phyloP scores from a whole-genome alignment of 2,797 vertebrate species.

The Ataeniobius toweri region DNA sequence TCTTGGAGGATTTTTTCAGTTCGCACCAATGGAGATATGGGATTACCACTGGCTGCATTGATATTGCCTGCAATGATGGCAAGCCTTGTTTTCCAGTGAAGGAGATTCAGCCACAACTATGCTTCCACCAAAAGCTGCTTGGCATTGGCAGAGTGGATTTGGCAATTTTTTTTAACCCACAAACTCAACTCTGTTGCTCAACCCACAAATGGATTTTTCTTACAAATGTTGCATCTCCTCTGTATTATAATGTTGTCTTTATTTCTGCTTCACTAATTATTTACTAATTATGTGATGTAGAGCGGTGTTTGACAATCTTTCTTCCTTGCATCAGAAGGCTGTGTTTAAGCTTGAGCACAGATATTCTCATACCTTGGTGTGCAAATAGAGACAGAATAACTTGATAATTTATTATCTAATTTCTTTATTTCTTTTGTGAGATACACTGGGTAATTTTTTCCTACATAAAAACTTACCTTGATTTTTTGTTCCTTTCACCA shows the following conservation, averaged over 20 bases:
- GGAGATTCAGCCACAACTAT: neutral
- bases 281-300: neutral
- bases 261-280: neutral
- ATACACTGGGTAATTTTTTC: neutral
- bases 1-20: neutral
- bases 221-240: neutral
- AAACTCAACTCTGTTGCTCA: no score
- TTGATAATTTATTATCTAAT: neutral
- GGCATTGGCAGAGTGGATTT: neutral
- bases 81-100: neutral
- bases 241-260: neutral
- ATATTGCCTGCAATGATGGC: neutral
- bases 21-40: neutral
- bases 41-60: neutral
- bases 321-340: neutral
- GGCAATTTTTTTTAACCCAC: neutral
- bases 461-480: neutral
- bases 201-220: no score
- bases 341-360: neutral
- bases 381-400: neutral
- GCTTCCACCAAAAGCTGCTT: neutral
- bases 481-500: neutral
- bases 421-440: neutral
- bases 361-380: neutral
- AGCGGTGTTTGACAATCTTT: neutral